A percentile compares a stretch with the other conserved stretches of the same genome.
Evolutionary conservation across 2,113 vertebrate species (phyloP).

Genomic region (Antechinus stuartii): DNA sequence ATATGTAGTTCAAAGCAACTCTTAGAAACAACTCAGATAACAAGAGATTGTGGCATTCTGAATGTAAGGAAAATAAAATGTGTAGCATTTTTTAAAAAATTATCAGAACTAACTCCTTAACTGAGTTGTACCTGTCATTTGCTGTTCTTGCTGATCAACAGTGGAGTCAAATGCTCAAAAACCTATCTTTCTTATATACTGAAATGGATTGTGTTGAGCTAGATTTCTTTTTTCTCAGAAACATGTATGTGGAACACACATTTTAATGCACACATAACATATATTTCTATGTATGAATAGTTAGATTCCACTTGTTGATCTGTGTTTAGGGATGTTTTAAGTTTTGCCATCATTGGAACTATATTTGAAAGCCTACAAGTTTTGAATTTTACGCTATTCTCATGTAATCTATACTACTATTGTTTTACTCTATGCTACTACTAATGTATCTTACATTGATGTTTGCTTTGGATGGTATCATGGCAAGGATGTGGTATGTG

Average conservation of each 20-base stretch:
- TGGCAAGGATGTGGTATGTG: neutral
- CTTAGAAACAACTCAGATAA: neutral
- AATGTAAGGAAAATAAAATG: neutral
- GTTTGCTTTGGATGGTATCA: neutral
- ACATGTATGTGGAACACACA: neutral
- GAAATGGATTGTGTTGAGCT: neutral
- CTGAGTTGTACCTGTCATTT: neutral
- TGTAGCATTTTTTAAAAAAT: neutral
- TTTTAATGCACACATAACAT: neutral
- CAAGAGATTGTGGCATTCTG: neutral
- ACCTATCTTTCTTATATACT: neutral
- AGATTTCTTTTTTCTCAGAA: neutral
- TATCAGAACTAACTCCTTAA: neutral
- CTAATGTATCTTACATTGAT: neutral
- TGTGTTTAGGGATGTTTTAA: neutral
- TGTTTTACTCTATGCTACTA: neutral
- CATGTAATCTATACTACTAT: neutral
- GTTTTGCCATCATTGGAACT: neutral
- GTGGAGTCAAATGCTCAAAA: neutral
- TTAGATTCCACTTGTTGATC: neutral
- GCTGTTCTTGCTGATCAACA: neutral
- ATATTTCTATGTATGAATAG: neutral
- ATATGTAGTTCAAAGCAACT: neutral
- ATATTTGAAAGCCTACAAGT: neutral
- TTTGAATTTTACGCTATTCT: neutral